phyloP scores from a whole-genome alignment of 2,113 vertebrate genomes.

The Prinia subflava region DNA sequence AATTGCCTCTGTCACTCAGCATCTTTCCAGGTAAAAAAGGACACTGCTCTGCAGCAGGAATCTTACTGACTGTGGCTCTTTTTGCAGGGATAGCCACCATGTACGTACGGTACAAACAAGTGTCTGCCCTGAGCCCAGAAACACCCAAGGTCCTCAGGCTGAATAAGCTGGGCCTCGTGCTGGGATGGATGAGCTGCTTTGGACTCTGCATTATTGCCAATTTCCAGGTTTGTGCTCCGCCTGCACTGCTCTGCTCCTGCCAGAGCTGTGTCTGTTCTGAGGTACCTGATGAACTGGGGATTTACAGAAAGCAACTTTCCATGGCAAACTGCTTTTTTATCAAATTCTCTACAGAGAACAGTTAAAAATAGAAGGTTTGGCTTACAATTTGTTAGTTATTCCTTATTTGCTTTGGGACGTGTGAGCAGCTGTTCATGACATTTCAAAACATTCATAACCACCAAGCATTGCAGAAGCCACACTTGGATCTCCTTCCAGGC shows the following conservation, averaged over 20 bases:
- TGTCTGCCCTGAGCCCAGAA: constrained; percentile 73
- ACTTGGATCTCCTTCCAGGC: not conserved
- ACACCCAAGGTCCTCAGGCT: constrained; percentile 64
- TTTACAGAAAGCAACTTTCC: not conserved
- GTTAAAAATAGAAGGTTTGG: not conserved
- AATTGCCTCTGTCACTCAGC: not conserved
- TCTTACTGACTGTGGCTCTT: not conserved
- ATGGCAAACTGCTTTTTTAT: not conserved
- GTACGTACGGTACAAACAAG: constrained; percentile 89
- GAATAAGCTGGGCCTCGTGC: constrained; percentile 76
- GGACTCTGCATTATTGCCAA: constrained; percentile 90
- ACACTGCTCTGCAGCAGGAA: not conserved
- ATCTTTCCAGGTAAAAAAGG: not conserved
- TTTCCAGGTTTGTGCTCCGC: constrained; percentile 82
- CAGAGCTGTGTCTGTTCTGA: not conserved
- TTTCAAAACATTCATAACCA: not conserved
- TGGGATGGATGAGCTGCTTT: constrained; percentile 85
- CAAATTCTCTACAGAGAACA: not conserved
- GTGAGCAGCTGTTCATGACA: not conserved
- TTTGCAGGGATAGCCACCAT: constrained; percentile 83
- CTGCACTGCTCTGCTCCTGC: not conserved
- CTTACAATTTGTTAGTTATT: not conserved
- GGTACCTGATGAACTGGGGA: not conserved
- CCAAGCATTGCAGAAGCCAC: not conserved
- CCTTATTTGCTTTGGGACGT: not conserved